These are phyloP conservation scores for Salmo trutta DNA, from an alignment of 2,797 vertebrate genomes.

Conservation along the genomic window DNA sequence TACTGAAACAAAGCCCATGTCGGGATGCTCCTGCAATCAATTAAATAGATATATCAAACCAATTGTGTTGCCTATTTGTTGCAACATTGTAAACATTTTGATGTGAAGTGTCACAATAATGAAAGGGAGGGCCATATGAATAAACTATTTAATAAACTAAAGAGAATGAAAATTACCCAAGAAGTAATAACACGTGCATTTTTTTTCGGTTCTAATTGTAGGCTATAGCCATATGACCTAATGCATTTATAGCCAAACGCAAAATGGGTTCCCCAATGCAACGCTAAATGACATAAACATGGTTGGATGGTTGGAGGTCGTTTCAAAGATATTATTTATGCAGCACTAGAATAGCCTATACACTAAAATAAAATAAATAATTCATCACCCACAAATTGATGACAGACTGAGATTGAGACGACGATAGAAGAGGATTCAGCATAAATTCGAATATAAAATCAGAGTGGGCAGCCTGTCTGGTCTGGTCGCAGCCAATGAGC, in stretches of 20 bases:
- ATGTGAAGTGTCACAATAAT: neutral
- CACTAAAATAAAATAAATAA: neutral
- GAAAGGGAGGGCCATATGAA: neutral
- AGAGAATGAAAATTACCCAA: neutral
- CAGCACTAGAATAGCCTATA: neutral
- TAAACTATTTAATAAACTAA: neutral
- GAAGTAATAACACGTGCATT: neutral
- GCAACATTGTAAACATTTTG: neutral
- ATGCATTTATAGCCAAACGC: neutral
- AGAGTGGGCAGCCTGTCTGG: neutral
- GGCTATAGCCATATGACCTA: neutral
- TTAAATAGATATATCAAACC: neutral
- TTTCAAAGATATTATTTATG: neutral
- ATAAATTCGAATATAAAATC: slow-evolving; percentile 1
- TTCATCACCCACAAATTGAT: neutral
- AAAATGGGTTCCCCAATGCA: neutral
- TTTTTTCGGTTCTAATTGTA: neutral
- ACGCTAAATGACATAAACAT: neutral
- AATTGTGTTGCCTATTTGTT: neutral
- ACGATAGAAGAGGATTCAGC: slow-evolving; percentile 4
- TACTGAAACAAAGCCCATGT: neutral
- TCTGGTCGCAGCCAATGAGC: slow-evolving; percentile 27
- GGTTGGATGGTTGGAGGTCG: neutral
- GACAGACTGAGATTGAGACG: neutral
- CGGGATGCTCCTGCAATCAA: neutral